These are phyloP conservation scores for Caligus rogercresseyi DNA, from an alignment of 1,140 invertebrate species.

Conservation along the genomic window DNA sequence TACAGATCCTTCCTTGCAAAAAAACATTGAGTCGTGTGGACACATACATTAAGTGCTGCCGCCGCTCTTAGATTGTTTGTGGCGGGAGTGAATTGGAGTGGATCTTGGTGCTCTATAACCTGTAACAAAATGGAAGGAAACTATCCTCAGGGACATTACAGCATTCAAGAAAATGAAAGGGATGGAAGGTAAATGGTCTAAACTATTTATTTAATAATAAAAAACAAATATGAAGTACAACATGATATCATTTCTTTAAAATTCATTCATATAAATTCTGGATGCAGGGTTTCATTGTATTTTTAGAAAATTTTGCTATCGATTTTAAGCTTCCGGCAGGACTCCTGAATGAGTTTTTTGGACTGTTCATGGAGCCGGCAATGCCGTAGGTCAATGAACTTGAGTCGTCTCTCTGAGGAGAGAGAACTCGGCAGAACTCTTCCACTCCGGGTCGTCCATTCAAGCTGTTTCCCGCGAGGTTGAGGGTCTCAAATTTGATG, in stretches of 20 bases:
- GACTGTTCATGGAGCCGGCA: not conserved
- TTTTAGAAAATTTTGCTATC: not conserved
- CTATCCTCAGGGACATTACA: not conserved
- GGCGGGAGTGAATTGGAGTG: not conserved
- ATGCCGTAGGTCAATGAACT: not conserved
- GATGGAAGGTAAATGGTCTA: not conserved
- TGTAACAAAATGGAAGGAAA: not conserved
- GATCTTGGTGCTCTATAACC: not conserved
- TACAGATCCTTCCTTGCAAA: not conserved
- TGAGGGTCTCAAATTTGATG: not conserved
- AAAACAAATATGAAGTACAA: too few relatives aligned
- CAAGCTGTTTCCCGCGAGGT: not conserved
- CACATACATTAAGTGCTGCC: too few relatives aligned
- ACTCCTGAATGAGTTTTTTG: not conserved
- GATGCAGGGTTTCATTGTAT: too few relatives aligned
- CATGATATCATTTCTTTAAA: too few relatives aligned
- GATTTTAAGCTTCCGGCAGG: not conserved
- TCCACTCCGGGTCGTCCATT: not conserved
- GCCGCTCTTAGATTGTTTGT: not conserved
- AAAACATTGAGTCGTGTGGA: not conserved
- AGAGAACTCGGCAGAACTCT: constrained; percentile 6
- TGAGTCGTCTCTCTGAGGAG: not conserved
- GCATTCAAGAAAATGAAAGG: not conserved
- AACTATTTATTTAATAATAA: too few relatives aligned
- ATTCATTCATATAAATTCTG: too few relatives aligned